Base-by-base conservation (phyloP, 2,888 invertebrate genomes). In the Chirona hameri region DNA sequence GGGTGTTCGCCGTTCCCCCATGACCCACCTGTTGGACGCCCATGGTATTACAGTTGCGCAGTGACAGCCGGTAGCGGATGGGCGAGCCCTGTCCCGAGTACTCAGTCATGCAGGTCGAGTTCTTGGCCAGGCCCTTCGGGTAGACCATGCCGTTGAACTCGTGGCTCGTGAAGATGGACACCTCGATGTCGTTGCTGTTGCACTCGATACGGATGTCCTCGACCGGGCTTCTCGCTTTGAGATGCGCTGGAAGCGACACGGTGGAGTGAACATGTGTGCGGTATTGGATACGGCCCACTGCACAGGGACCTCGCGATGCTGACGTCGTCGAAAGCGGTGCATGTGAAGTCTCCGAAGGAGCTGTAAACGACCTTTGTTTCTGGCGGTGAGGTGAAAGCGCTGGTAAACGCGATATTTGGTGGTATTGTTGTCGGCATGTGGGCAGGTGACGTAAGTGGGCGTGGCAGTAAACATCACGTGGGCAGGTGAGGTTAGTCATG, bases 31-130 rank as follows among this genome's bases (percentile, higher is more conserved):
- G 86, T 83, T 87, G 87, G 15, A 86, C 85, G 84, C 86, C 95
- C 97, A 97, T 97, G 82, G 97, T 97, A 89, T 97, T 97, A 89
- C 97, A 97, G 60, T 95, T 95, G 86, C 94, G 91, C 69, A 97
- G 90, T 0, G 96, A 96, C 86, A 97, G 90, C 82, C 92, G 92
- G 90, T 97, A 97, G 85, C 93, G 92, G 84, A 97, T 91, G 69
- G 95, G 93, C 76, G 85, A 84, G 46, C 89, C 88, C 85, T 90
- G 90, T 83, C 91, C 92, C 86, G 92, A 91, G 90, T 94, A 97
- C 89, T 96, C 95, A 82, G 93, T 91, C 86, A 97, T 91, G 87
- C 97, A 97, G 80, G 94, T 92, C 85, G 95, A 95, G 89, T 96
- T 96, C 89, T 95, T 95, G 86, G 96, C 95, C 86, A 97, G 90